These are phyloP conservation scores for Oreortyx pictus DNA, from an alignment of 2,797 vertebrate species.

Conservation along the genomic window DNA sequence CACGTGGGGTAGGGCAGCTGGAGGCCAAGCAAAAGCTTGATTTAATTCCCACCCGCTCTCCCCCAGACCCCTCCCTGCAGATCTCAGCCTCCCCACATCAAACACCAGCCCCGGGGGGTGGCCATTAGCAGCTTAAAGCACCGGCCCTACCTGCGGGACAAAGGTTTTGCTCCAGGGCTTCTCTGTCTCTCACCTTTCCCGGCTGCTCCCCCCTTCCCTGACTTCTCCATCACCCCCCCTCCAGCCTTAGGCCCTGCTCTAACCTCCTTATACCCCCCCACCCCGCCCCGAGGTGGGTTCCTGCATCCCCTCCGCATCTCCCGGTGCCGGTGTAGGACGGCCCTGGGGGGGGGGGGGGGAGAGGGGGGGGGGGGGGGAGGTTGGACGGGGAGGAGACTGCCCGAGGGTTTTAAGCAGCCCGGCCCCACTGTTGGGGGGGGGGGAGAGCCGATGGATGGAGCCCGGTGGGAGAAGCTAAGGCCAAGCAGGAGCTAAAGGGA, in stretches of 20 bases:
- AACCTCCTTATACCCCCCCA: too few species aligned
- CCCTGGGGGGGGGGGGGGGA: not conserved
- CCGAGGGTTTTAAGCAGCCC: constrained; percentile 16
- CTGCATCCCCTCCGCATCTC: too few species aligned
- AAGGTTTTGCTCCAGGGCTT: constrained; percentile 9
- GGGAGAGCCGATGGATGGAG: not conserved
- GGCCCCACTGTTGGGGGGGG: not conserved
- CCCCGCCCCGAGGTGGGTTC: too few species aligned
- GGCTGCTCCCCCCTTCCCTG: too few species aligned
- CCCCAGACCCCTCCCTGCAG: too few species aligned
- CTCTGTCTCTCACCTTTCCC: constrained; percentile 60
- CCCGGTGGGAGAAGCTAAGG: constrained; percentile 18
- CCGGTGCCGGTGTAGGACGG: not conserved
- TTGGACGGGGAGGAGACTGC: not conserved
- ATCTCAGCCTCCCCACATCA: constrained; percentile 37
- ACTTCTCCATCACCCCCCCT: too few species aligned
- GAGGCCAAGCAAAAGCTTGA: not conserved
- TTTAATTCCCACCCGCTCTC: not conserved
- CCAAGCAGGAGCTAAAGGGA: constrained; percentile 46
- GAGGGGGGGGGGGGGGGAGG: not conserved
- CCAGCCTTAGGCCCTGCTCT: too few species aligned
- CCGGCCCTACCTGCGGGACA: constrained; percentile 43
- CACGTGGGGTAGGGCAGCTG: not conserved
- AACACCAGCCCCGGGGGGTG: not conserved
- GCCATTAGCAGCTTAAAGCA: constrained; percentile 59